phyloP scores from a whole-genome alignment of 2,113 vertebrate genomes.

The Montifringilla adamsi region DNA sequence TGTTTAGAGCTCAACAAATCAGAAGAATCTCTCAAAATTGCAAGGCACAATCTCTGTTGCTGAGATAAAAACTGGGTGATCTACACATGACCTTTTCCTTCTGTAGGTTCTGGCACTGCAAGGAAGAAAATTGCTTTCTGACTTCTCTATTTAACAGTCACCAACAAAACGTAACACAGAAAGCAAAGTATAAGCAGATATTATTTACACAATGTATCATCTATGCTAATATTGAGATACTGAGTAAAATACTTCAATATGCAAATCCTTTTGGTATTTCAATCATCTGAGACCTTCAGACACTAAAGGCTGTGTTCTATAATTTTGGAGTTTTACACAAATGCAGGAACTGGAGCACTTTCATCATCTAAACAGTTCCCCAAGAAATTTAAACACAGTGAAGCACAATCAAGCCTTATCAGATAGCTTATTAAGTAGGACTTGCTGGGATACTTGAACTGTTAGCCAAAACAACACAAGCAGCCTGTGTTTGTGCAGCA shows the following conservation, averaged over 20 bases:
- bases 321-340: slow-evolving; percentile 41
- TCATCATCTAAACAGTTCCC: slow-evolving; percentile 44
- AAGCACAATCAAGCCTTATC: slow-evolving; percentile 53
- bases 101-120: neutral
- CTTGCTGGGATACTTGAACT: slow-evolving; percentile 40
- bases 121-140: neutral
- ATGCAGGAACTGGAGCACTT: neutral
- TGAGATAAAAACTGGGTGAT: neutral
- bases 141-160: neutral
- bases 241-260: neutral
- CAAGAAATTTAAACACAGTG: slow-evolving; percentile 37
- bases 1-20: neutral
- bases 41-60: neutral
- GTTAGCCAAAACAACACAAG: slow-evolving; percentile 11
- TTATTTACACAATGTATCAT: neutral
- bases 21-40: neutral
- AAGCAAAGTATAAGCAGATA: neutral
- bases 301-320: neutral
- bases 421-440: slow-evolving; percentile 43
- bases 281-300: neutral
- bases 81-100: neutral
- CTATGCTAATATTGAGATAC: neutral
- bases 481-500: neutral
- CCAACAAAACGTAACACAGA: neutral
- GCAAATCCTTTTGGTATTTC: neutral